Base-by-base conservation (phyloP, 2,888 invertebrate species). In the Calephelis perditalis region DNA sequence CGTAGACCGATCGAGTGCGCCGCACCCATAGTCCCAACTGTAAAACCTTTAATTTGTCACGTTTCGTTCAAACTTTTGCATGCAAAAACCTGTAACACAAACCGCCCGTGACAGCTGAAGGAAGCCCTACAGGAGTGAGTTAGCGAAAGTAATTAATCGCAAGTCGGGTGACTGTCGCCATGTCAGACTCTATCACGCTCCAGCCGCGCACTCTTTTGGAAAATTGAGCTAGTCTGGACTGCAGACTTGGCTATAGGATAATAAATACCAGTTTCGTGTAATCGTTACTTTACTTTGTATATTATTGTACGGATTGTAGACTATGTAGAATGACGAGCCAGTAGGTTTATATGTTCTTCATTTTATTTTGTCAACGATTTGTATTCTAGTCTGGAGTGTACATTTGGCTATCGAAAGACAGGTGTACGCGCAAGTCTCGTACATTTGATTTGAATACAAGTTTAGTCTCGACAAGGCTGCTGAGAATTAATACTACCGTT, bases 131-230 rank as follows among this genome's bases (percentile, higher is more conserved):
- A 74, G 73, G 72, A 75, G 76, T 78, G 79, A 78, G 79, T 82
- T 79, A 75, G 81, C 77, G 76, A 81, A 82, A 84, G 84, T 86
- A 85, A 86, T 87, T 86, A 85, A 86, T 86, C 83, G 82, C 77
- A 63, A 67, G 70, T 64, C 67, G 64, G 74, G 71, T 69, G 68
- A 70, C 84, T 83, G 87, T 85, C 89, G 77, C 73, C 83, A 75
- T 82, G 87, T 87, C 87, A 77, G 75, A 76, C 74, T 82, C 81
- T 82, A 84, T 90, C 86, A 83, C 76, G 77, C 73, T 79, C 64
- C 67, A 58, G 63, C 74, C 63, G 72, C 70, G 74, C 86, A 76
- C 73, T 85, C 83, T 84, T 65, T 72, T 77, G 86, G 84, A 87
- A 89, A 89, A 88, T 88, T 87, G 84, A 54, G 52, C 52, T 35